Evolutionary conservation across 2,888 invertebrate genomes (phyloP).

Genomic region (Sussaba pulchella): DNA sequence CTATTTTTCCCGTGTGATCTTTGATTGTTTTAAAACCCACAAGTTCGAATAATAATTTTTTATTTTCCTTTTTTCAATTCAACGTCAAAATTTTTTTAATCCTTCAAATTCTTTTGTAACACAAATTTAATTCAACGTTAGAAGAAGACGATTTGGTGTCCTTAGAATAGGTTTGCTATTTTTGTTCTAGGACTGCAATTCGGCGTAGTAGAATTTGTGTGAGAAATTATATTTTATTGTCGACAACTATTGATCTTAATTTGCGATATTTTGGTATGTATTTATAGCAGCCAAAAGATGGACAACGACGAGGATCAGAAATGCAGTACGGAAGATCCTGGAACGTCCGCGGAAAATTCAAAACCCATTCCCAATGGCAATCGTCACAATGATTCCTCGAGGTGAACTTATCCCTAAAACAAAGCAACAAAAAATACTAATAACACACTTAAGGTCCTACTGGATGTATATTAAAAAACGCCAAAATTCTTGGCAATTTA

Average conservation of each 20-base stretch:
- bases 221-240: background rate
- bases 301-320: conserved; percentile 76
- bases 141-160: no score
- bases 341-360: conserved; percentile 68
- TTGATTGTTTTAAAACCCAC: background rate
- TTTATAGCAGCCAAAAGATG: conserved; percentile 76
- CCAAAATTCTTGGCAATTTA: no score
- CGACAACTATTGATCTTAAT: background rate
- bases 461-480: no score
- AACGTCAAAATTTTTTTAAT: no score
- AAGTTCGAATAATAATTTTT: background rate
- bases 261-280: conserved; percentile 2
- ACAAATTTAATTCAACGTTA: no score
- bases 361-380: conserved; percentile 62
- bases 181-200: no score
- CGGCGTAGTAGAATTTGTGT: no score
- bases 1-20: background rate
- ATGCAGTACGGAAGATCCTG: conserved; percentile 68
- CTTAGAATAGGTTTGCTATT: no score
- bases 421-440: no score
- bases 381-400: conserved; percentile 58
- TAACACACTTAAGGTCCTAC: no score
- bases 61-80: background rate
- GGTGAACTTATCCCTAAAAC: conserved; percentile 26
- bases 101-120: no score